These are phyloP conservation scores for Thermophis baileyi DNA, from an alignment of 2,113 vertebrate species.

Conservation along the genomic window DNA sequence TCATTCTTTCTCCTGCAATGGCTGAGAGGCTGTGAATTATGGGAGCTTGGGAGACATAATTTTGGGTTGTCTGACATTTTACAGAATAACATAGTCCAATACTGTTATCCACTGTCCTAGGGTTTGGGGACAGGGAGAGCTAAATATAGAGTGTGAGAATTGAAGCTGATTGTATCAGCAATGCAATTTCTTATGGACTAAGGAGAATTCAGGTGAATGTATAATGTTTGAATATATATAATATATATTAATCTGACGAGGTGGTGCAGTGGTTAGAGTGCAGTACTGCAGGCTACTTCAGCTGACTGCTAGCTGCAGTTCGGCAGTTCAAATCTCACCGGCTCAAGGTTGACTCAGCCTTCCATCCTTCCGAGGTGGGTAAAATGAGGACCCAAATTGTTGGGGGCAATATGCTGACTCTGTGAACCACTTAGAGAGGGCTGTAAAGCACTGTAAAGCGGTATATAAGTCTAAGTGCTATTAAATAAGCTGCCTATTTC, in stretches of 20 bases:
- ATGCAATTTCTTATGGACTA: background rate
- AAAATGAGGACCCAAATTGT: no score
- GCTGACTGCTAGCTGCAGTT: no score
- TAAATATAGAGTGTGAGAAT: background rate
- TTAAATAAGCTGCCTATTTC: background rate
- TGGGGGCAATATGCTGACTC: no score
- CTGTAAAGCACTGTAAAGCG: no score
- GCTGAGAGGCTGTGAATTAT: background rate
- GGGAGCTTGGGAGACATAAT: background rate
- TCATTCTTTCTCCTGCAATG: background rate
- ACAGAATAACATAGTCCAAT: background rate
- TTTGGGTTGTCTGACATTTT: background rate
- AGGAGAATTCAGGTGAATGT: background rate
- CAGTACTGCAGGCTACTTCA: no score
- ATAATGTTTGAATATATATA: background rate
- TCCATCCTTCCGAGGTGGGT: no score
- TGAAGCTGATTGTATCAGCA: background rate
- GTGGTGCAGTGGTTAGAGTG: no score
- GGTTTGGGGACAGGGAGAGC: background rate
- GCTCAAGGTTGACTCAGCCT: no score
- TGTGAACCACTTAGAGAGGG: no score
- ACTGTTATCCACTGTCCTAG: background rate
- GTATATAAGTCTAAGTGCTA: no score
- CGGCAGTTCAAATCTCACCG: no score
- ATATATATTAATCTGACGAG: no score